phyloP scores from a whole-genome alignment of 2,888 invertebrate species.

The Drosophila prolongata region DNA sequence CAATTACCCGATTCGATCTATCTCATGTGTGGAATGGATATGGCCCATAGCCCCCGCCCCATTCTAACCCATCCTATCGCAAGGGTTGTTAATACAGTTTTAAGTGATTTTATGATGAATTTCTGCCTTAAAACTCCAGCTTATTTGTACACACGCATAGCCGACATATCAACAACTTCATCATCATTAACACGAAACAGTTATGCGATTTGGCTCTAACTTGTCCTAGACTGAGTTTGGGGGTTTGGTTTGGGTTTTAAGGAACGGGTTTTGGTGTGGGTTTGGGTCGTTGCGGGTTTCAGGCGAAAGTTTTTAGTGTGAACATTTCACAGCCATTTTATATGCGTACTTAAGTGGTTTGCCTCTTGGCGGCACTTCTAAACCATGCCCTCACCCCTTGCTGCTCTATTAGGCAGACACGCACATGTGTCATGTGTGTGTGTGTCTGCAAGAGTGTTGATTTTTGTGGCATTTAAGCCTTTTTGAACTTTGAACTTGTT shows the following conservation, averaged over 20 bases:
- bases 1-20: conserved; percentile 68
- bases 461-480: conserved; percentile 74
- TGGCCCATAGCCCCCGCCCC: background rate
- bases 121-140: conserved; percentile 77
- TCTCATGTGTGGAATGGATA: conserved; percentile 68
- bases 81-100: conserved; percentile 76
- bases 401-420: conserved; percentile 51
- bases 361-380: conserved; percentile 76
- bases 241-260: conserved; percentile 25
- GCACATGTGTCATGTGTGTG: background rate
- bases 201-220: conserved; percentile 33
- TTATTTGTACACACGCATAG: conserved; percentile 64
- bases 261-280: conserved; percentile 16
- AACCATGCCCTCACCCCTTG: conserved; percentile 31
- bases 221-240: conserved; percentile 19
- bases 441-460: conserved; percentile 55
- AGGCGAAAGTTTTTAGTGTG: conserved; percentile 76
- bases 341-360: conserved; percentile 79
- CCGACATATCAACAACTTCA: conserved; percentile 40
- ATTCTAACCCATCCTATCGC: conserved; percentile 3
- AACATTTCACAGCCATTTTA: conserved; percentile 77
- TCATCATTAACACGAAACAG: conserved; percentile 52
- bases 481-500: conserved; percentile 74
- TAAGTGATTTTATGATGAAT: conserved; percentile 84
- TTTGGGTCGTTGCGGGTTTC: conserved; percentile 37